phyloP scores from a whole-genome alignment of 2,888 invertebrate species.

The Iselma pallidipennis region DNA sequence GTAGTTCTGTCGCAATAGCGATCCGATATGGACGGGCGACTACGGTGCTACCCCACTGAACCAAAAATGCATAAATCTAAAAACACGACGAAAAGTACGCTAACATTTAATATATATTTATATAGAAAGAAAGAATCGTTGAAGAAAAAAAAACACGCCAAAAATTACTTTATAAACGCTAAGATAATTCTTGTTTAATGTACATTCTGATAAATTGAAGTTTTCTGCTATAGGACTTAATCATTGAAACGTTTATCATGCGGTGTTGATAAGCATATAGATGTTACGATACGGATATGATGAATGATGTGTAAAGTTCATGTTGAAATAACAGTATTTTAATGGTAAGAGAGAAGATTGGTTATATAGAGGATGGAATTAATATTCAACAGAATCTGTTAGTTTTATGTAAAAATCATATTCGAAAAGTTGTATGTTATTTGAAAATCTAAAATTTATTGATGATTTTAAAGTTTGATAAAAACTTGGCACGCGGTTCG shows the following conservation, averaged over 20 bases:
- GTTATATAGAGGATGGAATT: too few relatives aligned
- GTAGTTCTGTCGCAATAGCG: background rate
- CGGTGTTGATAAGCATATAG: too few relatives aligned
- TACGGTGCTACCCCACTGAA: background rate
- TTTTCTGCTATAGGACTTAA: too few relatives aligned
- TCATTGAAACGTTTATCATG: background rate
- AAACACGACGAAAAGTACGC: background rate
- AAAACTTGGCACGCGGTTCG: background rate
- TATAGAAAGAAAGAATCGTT: background rate
- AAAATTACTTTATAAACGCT: background rate
- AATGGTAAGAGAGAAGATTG: too few relatives aligned
- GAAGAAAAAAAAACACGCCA: background rate
- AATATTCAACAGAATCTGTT: too few relatives aligned
- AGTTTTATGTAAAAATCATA: too few relatives aligned
- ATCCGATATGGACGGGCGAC: background rate
- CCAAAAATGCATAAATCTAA: background rate
- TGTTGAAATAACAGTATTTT: too few relatives aligned
- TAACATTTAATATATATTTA: background rate
- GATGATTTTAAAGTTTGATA: too few relatives aligned
- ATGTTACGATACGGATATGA: background rate
- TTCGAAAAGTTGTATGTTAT: background rate
- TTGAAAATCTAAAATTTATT: slow-evolving; percentile 4
- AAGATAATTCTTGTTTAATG: background rate
- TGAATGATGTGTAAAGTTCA: too few relatives aligned
- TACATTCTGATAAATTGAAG: too few relatives aligned